Percentiles rank a stretch among this genome's conserved stretches.
Conservation (phyloP, 2,797 vertebrate species). For the Protonibea diacanthus region DNA sequence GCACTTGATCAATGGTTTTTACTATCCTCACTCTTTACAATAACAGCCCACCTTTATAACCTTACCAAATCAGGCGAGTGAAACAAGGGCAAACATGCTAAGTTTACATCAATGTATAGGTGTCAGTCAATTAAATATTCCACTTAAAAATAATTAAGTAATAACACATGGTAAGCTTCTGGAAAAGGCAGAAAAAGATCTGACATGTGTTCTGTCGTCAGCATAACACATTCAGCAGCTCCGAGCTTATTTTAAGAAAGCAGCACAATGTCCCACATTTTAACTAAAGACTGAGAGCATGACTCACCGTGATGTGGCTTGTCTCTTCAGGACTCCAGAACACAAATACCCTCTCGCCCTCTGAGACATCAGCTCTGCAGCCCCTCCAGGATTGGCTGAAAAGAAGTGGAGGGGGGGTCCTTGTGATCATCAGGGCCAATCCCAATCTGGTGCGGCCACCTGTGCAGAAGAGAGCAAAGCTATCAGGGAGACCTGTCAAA, state of each 20-base stretch:
- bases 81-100: not conserved
- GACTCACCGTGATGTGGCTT: conserved; percentile 84
- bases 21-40: conserved; percentile 11
- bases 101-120: too few species aligned
- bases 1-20: conserved; percentile 20
- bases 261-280: conserved; percentile 25
- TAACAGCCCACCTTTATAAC: conserved; percentile 10
- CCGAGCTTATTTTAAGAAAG: conserved; percentile 17
- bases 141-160: conserved; percentile 4
- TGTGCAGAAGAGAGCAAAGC: conserved; percentile 65
- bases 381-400: conserved; percentile 77
- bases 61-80: conserved; percentile 13
- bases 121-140: not conserved
- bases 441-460: conserved; percentile 71
- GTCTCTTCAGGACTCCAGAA: conserved; percentile 82
- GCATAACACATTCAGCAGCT: not conserved
- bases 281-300: conserved; percentile 34
- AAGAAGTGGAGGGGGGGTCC: conserved; percentile 70
- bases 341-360: conserved; percentile 75
- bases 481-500: conserved; percentile 63
- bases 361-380: conserved; percentile 80
- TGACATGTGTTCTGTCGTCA: not conserved
- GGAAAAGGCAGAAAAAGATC: not conserved
- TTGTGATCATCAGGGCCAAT: conserved; percentile 83
- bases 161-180: not conserved